phyloP scores from a whole-genome alignment of 2,888 invertebrate genomes.

The Papilio demoleus region DNA sequence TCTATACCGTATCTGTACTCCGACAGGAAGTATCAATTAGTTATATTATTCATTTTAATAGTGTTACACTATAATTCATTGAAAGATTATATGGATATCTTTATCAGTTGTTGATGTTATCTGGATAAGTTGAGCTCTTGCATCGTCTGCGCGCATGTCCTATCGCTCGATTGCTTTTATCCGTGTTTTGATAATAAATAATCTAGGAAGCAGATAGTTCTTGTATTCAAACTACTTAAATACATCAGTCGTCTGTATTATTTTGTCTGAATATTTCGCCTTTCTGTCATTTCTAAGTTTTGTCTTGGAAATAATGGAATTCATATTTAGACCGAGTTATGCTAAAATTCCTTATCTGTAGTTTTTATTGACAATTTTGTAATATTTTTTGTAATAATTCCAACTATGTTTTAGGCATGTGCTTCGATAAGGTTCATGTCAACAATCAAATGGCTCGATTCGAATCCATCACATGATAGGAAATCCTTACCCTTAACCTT shows the following conservation, averaged over 20 bases:
- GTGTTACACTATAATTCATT: not conserved
- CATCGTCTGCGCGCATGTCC: not conserved
- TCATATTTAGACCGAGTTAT: too few species aligned
- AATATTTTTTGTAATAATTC: not conserved
- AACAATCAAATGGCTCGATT: not conserved
- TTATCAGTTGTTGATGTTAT: conserved; percentile 1
- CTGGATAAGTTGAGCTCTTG: not conserved
- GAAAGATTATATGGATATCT: not conserved
- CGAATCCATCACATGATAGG: not conserved
- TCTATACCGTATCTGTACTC: not conserved
- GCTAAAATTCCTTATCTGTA: too few species aligned
- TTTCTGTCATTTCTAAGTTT: too few species aligned
- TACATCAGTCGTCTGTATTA: too few species aligned
- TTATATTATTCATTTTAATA: not conserved
- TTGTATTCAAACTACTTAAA: not conserved
- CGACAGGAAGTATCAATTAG: not conserved
- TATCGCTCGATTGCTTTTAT: not conserved
- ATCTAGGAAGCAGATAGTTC: not conserved
- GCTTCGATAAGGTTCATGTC: not conserved
- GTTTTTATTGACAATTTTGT: not conserved
- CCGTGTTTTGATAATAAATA: not conserved
- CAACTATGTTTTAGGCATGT: not conserved
- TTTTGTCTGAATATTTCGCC: too few species aligned
- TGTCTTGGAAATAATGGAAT: too few species aligned
- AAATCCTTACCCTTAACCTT: not conserved